Percentiles rank a stretch among this genome's conserved stretches.
Conservation (phyloP, 2,797 vertebrate species). For the Oreonectes daqikongensis region DNA sequence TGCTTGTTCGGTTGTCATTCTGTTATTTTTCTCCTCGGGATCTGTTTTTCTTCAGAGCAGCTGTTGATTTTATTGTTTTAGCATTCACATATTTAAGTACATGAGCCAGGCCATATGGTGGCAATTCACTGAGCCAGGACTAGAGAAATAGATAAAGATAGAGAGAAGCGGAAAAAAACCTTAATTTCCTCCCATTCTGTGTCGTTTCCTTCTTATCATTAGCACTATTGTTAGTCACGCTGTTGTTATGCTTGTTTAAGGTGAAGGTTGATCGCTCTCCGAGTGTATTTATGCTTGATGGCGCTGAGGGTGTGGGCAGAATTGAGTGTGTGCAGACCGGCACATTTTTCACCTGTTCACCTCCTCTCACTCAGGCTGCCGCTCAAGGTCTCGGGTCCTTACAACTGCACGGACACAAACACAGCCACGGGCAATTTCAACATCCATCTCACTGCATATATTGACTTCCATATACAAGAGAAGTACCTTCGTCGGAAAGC, state of each 20-base stretch:
- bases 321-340: conserved; percentile 74
- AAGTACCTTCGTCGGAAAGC: conserved; percentile 28
- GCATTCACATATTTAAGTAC: conserved; percentile 40
- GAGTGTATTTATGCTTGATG: conserved; percentile 48
- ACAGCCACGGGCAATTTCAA: conserved; percentile 7
- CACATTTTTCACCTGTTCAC: conserved; percentile 71
- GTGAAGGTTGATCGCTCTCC: conserved; percentile 46
- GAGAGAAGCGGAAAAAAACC: conserved; percentile 16
- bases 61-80: conserved; percentile 55
- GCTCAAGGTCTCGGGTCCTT: conserved; percentile 53
- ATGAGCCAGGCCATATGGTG: conserved; percentile 51
- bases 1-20: conserved; percentile 17
- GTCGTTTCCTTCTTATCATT: conserved; percentile 23
- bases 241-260: conserved; percentile 45
- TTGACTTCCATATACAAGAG: conserved; percentile 19
- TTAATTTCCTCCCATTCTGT: conserved; percentile 3
- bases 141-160: conserved; percentile 22
- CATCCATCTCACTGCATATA: conserved; percentile 29
- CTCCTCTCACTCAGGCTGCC: conserved; percentile 42
- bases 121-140: conserved; percentile 30
- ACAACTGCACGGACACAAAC: conserved; percentile 40
- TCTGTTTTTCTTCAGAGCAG: conserved; percentile 43
- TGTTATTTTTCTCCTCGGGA: conserved; percentile 39
- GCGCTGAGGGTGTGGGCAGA: conserved; percentile 57
- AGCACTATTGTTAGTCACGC: conserved; percentile 34